Percentiles rank a stretch among this genome's conserved stretches.
phyloP scores from a whole-genome alignment of 2,888 invertebrate genomes.

The Halictus quadricinctus region DNA sequence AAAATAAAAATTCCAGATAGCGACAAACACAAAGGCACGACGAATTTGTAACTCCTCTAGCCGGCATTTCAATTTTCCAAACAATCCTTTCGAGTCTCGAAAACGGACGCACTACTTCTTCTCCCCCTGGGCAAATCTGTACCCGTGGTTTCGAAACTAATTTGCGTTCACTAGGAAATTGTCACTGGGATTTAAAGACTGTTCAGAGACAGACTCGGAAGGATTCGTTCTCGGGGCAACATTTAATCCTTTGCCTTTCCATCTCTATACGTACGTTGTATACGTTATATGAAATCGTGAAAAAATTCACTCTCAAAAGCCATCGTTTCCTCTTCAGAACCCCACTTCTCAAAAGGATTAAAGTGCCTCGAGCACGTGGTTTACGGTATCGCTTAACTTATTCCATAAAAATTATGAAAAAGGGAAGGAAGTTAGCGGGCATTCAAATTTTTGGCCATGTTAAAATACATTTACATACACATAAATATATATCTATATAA shows the following conservation, averaged over 20 bases:
- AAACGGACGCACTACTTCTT: neutral
- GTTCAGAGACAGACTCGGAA: constrained; percentile 36
- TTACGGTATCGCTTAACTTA: constrained; percentile 19
- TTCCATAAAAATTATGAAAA: constrained; percentile 49
- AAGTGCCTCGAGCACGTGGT: constrained; percentile 24
- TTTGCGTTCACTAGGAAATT: constrained; percentile 24
- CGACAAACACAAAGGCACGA: constrained; percentile 74
- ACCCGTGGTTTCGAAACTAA: constrained; percentile 4
- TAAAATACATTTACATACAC: constrained; percentile 41
- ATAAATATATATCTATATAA: constrained; percentile 23
- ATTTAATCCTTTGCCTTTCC: constrained; percentile 45
- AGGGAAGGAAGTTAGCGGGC: constrained; percentile 45
- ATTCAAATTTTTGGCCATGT: constrained; percentile 53
- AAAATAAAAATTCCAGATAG: constrained; percentile 71
- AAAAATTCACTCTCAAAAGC: constrained; percentile 26
- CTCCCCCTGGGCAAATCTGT: neutral
- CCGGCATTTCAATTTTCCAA: constrained; percentile 50
- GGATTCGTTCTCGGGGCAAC: constrained; percentile 26
- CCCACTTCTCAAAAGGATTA: constrained; percentile 42
- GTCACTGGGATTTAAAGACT: neutral
- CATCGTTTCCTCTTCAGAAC: neutral
- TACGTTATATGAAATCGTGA: constrained; percentile 48
- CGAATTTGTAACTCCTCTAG: constrained; percentile 56
- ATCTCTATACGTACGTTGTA: constrained; percentile 8
- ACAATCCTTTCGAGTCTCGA: constrained; percentile 31